Evolutionary conservation across 2,888 invertebrate species (phyloP).

Genomic region (Drosophila diplacantha): DNA sequence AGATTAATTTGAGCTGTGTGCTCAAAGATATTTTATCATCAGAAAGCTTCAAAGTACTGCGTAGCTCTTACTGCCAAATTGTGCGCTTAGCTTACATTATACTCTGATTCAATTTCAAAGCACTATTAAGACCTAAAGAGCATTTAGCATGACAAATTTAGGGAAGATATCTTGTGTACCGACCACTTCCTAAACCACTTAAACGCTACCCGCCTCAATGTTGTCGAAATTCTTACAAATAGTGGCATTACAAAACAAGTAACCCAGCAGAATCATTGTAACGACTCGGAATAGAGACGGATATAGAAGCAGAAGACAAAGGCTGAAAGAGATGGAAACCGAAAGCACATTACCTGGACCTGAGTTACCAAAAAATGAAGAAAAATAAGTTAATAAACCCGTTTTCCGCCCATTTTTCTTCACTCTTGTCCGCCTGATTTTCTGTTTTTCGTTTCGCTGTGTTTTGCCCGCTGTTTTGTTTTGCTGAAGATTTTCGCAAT

Average conservation of each 20-base stretch:
- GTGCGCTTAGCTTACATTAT: neutral
- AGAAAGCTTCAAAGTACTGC: neutral
- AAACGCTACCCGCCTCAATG: conserved; percentile 34
- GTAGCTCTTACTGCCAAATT: neutral
- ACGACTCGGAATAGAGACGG: conserved; percentile 25
- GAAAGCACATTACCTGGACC: conserved; percentile 32
- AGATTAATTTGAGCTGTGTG: too few species aligned
- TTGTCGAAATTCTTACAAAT: conserved; percentile 40
- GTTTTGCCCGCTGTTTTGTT: conserved; percentile 49
- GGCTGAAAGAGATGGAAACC: conserved; percentile 22
- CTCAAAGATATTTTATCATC: neutral
- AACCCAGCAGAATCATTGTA: conserved; percentile 45
- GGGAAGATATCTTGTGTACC: conserved; percentile 8
- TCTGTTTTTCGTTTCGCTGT: conserved; percentile 17
- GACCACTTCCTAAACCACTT: conserved; percentile 40
- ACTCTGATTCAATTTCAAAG: neutral
- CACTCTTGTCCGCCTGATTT: conserved; percentile 24
- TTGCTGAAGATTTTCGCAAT: conserved; percentile 64
- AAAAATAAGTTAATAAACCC: conserved; percentile 41
- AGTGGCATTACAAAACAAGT: conserved; percentile 33
- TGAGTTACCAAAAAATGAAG: conserved; percentile 3
- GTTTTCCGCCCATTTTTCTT: conserved; percentile 42
- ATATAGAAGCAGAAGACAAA: conserved; percentile 25
- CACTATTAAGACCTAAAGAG: neutral
- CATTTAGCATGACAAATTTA: neutral